These are phyloP conservation scores for Burhinus bistriatus DNA, from an alignment of 2,113 vertebrate genomes.

Conservation along the genomic window DNA sequence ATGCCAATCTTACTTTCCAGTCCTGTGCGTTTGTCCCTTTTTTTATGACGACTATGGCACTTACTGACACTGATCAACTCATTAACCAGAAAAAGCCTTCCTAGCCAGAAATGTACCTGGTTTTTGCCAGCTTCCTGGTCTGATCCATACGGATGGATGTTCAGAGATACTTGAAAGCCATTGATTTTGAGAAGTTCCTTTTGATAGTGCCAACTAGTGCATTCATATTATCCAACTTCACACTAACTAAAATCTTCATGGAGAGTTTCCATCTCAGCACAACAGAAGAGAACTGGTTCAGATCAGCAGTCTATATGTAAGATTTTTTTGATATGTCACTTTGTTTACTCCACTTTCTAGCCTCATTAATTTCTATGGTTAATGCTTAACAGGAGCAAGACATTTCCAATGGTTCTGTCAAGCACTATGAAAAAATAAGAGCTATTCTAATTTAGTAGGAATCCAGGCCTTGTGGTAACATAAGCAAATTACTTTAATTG, in stretches of 20 bases:
- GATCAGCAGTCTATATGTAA: neutral
- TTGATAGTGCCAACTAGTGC: neutral
- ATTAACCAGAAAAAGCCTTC: neutral
- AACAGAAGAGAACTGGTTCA: neutral
- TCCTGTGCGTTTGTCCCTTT: neutral
- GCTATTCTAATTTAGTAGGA: neutral
- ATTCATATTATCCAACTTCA: neutral
- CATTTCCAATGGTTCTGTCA: neutral
- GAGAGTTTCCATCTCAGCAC: neutral
- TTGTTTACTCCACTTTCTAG: neutral
- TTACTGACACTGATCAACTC: neutral
- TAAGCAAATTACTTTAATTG: neutral
- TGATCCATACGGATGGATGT: neutral
- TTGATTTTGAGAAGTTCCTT: neutral
- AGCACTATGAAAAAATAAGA: neutral
- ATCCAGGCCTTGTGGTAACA: neutral
- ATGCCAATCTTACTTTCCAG: neutral
- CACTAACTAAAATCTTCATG: neutral
- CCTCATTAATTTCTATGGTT: neutral
- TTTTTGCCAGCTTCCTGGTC: neutral
- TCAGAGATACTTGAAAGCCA: neutral
- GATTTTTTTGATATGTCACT: neutral
- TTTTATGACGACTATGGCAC: neutral
- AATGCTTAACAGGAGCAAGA: neutral
- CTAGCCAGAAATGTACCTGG: neutral